Base-by-base conservation (phyloP, 1,140 invertebrate species). In the Drosophila subobscura region DNA sequence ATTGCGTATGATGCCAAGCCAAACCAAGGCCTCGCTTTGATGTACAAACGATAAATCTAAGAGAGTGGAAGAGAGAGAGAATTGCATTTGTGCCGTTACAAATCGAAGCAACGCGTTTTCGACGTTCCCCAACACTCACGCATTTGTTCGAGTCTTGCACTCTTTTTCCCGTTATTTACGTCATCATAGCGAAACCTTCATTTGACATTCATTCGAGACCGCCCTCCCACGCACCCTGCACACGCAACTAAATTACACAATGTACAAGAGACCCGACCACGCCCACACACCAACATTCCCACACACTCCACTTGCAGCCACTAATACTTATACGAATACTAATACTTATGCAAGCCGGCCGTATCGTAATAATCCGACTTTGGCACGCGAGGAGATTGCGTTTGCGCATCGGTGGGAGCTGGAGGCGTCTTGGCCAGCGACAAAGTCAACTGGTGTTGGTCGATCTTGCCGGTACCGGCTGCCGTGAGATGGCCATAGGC, bases 401-500 rank as follows among this genome's bases (percentile, higher is more conserved):
- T 55, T 53, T 81, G 65, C 8, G 79, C 55, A 27, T 81, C 66
- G 16, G 51, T 27, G 8, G 71, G 42, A 12, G 40, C 73, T 8
- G 83, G 59, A 8, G 83, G 58, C 5, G 79, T 66, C 52, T 88
- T 88, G 22, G 71, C 63, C 51, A 88, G 42, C 46, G 83, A 70
- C 27, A 88, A 54, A 7, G 83, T 83, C 57, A 88, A 33, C 46
- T 88, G 83, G 47, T 88, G 83, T 37, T 79, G 84, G 46, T 88
- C 76, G 27, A 77, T 71, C 27, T 88, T 88, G 33, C 70, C 67
- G 4, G 71, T 27, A 10, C 52, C 52, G 59, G 20, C 47, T 20
- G 16, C 16, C 41, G 77, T 72, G 3, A 90, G 64, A 54, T 91
- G 90, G 0, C 91, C 91, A 27, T 92, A 92, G 6, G 96, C 96